These are phyloP conservation scores for Lytechinus pictus DNA, from an alignment of 35 echinoderm and acorn worm species.

Conservation along the genomic window DNA sequence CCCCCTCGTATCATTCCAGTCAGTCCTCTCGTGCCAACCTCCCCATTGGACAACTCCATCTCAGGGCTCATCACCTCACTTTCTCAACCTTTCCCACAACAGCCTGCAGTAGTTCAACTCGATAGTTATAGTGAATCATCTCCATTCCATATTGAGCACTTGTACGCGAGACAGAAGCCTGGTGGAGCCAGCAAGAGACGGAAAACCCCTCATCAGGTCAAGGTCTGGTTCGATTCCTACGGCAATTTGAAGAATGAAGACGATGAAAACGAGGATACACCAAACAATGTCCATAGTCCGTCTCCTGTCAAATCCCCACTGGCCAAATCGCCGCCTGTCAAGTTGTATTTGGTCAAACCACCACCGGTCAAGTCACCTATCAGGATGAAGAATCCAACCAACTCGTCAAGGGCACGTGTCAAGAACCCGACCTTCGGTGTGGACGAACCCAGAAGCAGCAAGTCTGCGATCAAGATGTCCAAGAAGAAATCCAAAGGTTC, in stretches of 20 bases:
- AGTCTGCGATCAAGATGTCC: not conserved
- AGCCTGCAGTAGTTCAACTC: not conserved
- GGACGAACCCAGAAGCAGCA: not conserved
- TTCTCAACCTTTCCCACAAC: not conserved
- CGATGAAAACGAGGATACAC: not conserved
- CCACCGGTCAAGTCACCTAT: too few relatives aligned
- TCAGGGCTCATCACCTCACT: not conserved
- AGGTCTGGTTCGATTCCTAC: constrained; percentile 48
- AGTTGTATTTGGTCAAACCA: too few relatives aligned
- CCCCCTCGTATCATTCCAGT: not conserved
- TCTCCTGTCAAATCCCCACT: not conserved
- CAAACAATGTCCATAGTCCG: not conserved
- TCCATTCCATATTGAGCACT: not conserved
- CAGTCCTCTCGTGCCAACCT: not conserved
- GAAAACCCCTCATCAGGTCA: constrained; percentile 35
- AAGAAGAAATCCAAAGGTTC: constrained; percentile 12
- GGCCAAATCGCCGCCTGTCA: too few relatives aligned
- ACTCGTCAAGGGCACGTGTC: constrained; percentile 41
- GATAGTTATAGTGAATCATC: not conserved
- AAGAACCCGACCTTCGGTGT: constrained; percentile 60
- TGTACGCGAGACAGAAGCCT: constrained; percentile 17
- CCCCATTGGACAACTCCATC: not conserved
- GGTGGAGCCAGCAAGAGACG: not conserved
- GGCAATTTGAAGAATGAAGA: constrained; percentile 17
- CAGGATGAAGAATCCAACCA: constrained; percentile 46